Evolutionary conservation across 2,113 vertebrate species (phyloP), one percentile per base, ranked within the genome.

Genomic region (Peucedramus taeniatus): DNA sequence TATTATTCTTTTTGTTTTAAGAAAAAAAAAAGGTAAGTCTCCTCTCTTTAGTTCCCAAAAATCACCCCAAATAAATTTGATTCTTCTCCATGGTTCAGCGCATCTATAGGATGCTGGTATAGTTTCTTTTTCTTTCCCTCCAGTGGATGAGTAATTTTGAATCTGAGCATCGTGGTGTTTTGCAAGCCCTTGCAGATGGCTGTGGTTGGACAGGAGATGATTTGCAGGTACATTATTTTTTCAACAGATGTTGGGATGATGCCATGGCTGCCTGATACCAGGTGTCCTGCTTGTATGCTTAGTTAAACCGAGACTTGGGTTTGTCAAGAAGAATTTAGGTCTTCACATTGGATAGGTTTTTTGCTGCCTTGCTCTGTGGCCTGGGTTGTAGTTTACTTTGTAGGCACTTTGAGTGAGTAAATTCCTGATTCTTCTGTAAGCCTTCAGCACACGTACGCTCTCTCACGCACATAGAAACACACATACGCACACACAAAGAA

Each of bases 391-490:
- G 21, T 59, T 51, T 47, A 53, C 13, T 42, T 68, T 53, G 27
- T 39, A 33, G 44, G 13, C 24, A 22, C 21, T 47, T 15, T n/a
- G 23, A 53, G n/a, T 45, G 40, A 77, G 18, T 35, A 68, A 88
- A 44, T 59, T 72, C 27, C 7, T 6, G 44, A 4, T 30, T 70
- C 16, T 59, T 65, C 14, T 80, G 21, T 56, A 28, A 80, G 23
- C 11, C 17, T 81, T 57, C 42, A 45, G 23, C 8, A 57, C 37
- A 42, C 3, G 4, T 13, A 11, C 4, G 28, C 21, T 39, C 21
- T 31, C 33, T 10, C 19, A 8, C 1, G 0, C 16, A 47, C 24
- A 27, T 3, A n/a, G 30, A 72, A 40, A n/a, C 9, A 3, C 21
- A 35, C 5, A 5, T 33, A 40, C 7, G 4, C n/a, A 53, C 15